Conservation (phyloP, 2,888 invertebrate genomes). For the Tenthredo distinguenda region DNA sequence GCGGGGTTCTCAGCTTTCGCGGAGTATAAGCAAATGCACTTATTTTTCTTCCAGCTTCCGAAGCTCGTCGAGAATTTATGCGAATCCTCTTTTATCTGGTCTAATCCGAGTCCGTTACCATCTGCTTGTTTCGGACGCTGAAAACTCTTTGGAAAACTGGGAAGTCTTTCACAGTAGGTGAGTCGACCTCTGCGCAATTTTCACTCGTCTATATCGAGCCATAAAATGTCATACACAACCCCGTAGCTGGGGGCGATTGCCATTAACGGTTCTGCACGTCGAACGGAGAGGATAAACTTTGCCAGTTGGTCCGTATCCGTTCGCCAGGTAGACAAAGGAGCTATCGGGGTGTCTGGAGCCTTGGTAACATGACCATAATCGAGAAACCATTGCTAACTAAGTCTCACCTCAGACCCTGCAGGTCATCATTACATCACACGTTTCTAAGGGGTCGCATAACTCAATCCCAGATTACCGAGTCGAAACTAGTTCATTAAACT, state of each 20-base stretch:
- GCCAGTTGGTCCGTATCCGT: background rate
- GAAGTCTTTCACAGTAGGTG: background rate
- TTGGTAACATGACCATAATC: background rate
- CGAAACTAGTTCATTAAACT: background rate
- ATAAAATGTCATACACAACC: background rate
- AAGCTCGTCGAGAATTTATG: background rate
- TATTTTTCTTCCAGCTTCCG: background rate
- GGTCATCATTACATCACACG: background rate
- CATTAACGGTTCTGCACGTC: background rate
- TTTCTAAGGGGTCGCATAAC: background rate
- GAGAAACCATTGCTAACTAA: background rate
- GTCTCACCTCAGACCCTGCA: slow-evolving; percentile 6
- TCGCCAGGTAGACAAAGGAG: background rate
- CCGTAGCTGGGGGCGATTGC: background rate
- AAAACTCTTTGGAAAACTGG: slow-evolving; percentile 10
- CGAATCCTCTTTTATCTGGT: no score
- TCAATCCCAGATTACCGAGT: slow-evolving; percentile 9
- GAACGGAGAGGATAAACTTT: slow-evolving; percentile 2
- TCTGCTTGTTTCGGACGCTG: slow-evolving; percentile 10
- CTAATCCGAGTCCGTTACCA: background rate
- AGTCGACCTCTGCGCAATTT: background rate
- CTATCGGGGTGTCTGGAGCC: background rate
- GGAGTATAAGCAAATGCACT: background rate
- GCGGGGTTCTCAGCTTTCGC: background rate
- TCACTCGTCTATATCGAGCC: background rate